Evolutionary conservation across 2,888 invertebrate genomes (phyloP).

Genomic region (Hipparchia semele): DNA sequence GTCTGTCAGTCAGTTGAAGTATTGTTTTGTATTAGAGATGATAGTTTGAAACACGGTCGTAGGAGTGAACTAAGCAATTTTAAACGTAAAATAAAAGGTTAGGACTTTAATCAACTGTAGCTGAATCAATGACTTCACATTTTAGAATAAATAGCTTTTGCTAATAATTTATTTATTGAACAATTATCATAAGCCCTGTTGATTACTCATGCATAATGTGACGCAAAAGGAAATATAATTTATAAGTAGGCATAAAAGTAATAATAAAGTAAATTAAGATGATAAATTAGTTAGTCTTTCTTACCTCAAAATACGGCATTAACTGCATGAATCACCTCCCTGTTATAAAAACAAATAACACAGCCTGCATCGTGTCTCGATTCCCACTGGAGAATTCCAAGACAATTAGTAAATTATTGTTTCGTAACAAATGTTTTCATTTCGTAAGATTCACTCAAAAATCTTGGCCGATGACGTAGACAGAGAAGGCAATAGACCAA

Average conservation of each 20-base stretch:
- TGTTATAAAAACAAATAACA: conserved; percentile 22
- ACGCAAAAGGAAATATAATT: not conserved
- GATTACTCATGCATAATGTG: not conserved
- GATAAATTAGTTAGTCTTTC: not conserved
- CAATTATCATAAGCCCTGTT: not conserved
- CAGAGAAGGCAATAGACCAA: no score
- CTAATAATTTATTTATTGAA: not conserved
- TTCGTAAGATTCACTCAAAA: not conserved
- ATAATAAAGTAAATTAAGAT: not conserved
- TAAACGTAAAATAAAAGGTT: not conserved
- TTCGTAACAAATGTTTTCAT: conserved; percentile 58
- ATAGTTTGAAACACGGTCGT: not conserved
- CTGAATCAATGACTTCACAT: not conserved
- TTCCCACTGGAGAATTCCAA: conserved; percentile 32
- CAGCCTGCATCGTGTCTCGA: conserved; percentile 28
- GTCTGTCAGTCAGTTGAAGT: no score
- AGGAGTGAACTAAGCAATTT: not conserved
- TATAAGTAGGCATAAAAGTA: not conserved
- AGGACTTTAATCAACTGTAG: not conserved
- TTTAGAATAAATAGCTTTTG: not conserved
- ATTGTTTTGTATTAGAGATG: no score
- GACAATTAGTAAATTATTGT: conserved; percentile 44
- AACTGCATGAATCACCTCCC: conserved; percentile 28
- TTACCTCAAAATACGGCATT: conserved; percentile 31
- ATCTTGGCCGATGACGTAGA: conserved; percentile 32